A percentile compares a stretch with the other conserved stretches of the same genome.
Evolutionary conservation across 2,888 invertebrate genomes (phyloP).

Genomic region (Drosophila demipolita): DNA sequence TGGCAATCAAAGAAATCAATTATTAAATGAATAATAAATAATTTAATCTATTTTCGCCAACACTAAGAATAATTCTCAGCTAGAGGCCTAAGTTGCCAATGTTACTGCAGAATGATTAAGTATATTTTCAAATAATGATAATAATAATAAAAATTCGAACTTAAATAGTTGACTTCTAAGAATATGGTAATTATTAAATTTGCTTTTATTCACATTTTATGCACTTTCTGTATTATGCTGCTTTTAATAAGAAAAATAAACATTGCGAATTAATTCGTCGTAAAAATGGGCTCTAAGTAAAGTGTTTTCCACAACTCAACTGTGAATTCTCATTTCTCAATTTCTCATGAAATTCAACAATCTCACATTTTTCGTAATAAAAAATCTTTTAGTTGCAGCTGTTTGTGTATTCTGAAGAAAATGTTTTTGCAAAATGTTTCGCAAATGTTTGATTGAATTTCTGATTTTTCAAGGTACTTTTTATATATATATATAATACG

Average conservation of each 20-base stretch:
- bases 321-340: constrained; percentile 1
- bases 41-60: not conserved
- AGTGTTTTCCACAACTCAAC: not conserved
- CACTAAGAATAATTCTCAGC: not conserved
- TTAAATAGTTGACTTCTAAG: not conserved
- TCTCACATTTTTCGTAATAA: constrained; percentile 11
- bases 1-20: not conserved
- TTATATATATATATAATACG: not conserved
- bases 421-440: constrained; percentile 4
- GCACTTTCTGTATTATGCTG: not conserved
- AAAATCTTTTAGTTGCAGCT: constrained; percentile 20
- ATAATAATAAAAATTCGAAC: not conserved
- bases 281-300: constrained; percentile 1
- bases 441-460: not conserved
- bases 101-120: not conserved
- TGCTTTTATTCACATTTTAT: not conserved
- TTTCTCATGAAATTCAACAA: constrained; percentile 9
- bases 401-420: not conserved
- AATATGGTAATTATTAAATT: not conserved
- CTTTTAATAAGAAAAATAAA: not conserved
- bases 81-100: not conserved
- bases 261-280: not conserved
- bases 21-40: not conserved
- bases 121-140: not conserved
- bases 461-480: constrained; percentile 12